Conservation (phyloP, 2,113 vertebrate species). For the human (Homo sapiens) region DNA sequence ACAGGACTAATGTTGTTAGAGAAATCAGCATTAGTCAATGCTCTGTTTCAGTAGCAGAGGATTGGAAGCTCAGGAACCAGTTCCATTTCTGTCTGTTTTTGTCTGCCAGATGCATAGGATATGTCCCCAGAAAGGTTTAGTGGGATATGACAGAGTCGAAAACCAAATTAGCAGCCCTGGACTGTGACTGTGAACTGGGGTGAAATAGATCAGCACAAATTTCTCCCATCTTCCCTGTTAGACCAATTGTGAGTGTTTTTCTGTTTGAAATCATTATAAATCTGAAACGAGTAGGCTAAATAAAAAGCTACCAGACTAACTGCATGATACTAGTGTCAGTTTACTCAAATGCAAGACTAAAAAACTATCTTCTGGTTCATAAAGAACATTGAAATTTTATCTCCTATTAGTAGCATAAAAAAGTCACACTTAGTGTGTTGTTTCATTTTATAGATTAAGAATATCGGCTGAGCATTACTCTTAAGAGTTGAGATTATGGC, state of each 20-base stretch:
- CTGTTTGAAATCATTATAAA: conserved; percentile 57
- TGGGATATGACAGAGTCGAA: conserved; percentile 52
- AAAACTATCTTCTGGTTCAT: not conserved
- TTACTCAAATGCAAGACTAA: not conserved
- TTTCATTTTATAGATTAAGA: not conserved
- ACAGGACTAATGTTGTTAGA: conserved; percentile 58
- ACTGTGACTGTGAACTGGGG: not conserved
- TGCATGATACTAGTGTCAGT: not conserved
- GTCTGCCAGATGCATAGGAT: conserved; percentile 47
- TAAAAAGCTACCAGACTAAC: not conserved
- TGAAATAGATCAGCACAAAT: conserved; percentile 36
- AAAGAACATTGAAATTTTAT: not conserved
- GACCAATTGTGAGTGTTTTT: conserved; percentile 36
- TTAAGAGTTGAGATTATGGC: not conserved
- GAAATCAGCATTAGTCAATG: conserved; percentile 64
- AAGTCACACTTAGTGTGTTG: not conserved
- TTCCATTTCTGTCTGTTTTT: conserved; percentile 51
- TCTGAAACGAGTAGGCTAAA: conserved; percentile 15
- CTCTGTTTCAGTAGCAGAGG: conserved; percentile 36
- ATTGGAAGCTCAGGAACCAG: conserved; percentile 3
- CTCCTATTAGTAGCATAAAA: not conserved
- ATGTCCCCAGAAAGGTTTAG: conserved; percentile 48
- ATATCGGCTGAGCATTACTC: not conserved
- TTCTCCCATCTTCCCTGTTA: conserved; percentile 22
- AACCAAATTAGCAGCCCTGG: conserved; percentile 46